Conservation (phyloP, 2,797 vertebrate species). For the Sphaeramia orbicularis region DNA sequence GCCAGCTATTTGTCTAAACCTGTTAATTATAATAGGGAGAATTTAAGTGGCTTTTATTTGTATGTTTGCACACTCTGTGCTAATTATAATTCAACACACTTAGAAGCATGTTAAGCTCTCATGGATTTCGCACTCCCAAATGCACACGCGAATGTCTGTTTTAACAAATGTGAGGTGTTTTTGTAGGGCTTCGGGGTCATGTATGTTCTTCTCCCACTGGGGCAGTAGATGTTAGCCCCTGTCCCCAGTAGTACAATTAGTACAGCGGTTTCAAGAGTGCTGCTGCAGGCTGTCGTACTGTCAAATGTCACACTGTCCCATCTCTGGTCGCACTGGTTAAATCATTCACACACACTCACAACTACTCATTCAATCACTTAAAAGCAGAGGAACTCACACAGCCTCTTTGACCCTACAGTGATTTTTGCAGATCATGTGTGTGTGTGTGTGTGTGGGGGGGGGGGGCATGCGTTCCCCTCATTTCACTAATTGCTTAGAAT, state of each 20-base stretch:
- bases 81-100: conserved; percentile 26
- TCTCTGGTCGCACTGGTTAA: conserved; percentile 50
- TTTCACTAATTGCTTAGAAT: conserved; percentile 68
- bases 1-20: conserved; percentile 18
- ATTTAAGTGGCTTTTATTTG: conserved; percentile 26
- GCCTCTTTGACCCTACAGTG: conserved; percentile 58
- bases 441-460: conserved; percentile 4
- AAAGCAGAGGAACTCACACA: conserved; percentile 42
- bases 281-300: conserved; percentile 10
- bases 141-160: not conserved
- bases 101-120: conserved; percentile 2
- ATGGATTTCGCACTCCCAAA: not conserved
- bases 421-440: conserved; percentile 52
- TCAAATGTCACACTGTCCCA: conserved; percentile 27
- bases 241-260: conserved; percentile 53
- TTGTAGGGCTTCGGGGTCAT: conserved; percentile 15
- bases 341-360: conserved; percentile 8
- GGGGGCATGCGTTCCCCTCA: conserved; percentile 42
- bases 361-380: conserved; percentile 15
- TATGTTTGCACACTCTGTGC: conserved; percentile 15
- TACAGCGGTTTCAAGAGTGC: conserved; percentile 24
- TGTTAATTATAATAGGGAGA: conserved; percentile 28
- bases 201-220: conserved; percentile 36
- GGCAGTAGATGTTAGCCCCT: conserved; percentile 19
- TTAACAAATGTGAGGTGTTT: not conserved